phyloP scores from a whole-genome alignment of 2,113 vertebrate species.

The Nanorana parkeri region DNA sequence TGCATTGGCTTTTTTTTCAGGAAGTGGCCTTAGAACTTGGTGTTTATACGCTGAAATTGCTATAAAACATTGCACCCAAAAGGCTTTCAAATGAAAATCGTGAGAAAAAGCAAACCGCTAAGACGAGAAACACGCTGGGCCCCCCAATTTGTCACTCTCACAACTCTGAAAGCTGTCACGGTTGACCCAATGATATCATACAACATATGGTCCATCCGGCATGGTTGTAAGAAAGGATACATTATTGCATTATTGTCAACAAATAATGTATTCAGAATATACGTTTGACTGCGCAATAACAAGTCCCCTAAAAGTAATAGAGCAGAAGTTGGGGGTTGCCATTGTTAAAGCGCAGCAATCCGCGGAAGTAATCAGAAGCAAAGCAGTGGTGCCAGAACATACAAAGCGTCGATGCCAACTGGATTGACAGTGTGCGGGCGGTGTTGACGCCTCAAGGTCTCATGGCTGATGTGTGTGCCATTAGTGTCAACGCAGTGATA shows the following conservation, averaged over 20 bases:
- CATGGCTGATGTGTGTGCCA: slow-evolving; percentile 82
- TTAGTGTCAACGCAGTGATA: slow-evolving; percentile 87
- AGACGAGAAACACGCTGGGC: slow-evolving; percentile 17
- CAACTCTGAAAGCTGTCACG: background rate
- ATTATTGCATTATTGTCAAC: slow-evolving; percentile 66
- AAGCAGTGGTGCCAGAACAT: slow-evolving; percentile 69
- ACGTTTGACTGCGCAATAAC: slow-evolving; percentile 80
- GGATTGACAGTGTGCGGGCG: slow-evolving; percentile 77
- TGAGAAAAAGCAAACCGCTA: slow-evolving; percentile 46
- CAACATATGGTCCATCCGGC: slow-evolving; percentile 84
- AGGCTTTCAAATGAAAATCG: slow-evolving; percentile 24
- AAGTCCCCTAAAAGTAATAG: slow-evolving; percentile 76
- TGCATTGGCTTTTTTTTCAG: slow-evolving; percentile 13
- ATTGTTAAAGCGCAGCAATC: slow-evolving; percentile 68
- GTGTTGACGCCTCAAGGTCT: slow-evolving; percentile 71
- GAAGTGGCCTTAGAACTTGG: slow-evolving; percentile 18
- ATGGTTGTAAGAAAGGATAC: slow-evolving; percentile 47
- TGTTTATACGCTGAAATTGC: background rate
- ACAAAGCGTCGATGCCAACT: slow-evolving; percentile 81
- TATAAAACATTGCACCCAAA: slow-evolving; percentile 17
- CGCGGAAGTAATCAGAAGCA: slow-evolving; percentile 63
- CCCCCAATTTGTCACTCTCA: slow-evolving; percentile 39
- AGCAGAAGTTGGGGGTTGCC: slow-evolving; percentile 60
- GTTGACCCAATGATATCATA: slow-evolving; percentile 71
- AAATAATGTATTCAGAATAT: slow-evolving; percentile 72